Conservation (phyloP, 2,113 vertebrate genomes). For the Arvicanthis niloticus region DNA sequence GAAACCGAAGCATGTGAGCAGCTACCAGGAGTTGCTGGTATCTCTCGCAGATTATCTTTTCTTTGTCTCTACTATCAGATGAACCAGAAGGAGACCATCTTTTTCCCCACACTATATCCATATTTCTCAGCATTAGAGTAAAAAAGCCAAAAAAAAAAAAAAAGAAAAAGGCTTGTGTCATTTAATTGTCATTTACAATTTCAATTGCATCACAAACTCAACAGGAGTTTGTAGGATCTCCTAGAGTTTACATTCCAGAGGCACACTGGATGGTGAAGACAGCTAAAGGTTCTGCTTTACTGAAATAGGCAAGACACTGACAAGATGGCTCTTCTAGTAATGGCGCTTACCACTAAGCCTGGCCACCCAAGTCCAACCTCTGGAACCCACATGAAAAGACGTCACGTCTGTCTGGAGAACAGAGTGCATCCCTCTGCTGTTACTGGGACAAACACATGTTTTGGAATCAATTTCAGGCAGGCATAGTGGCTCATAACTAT, state of each 20-base stretch:
- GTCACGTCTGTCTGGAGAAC: not conserved
- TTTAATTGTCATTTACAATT: not conserved
- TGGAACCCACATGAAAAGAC: not conserved
- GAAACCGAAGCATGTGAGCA: not conserved
- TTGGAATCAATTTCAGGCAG: not conserved
- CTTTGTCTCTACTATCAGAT: not conserved
- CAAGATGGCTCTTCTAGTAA: not conserved
- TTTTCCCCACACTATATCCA: not conserved
- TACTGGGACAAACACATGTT: not conserved
- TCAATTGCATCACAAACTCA: not conserved
- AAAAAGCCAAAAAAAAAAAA: not conserved
- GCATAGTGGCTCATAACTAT: too few species aligned
- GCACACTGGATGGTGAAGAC: not conserved
- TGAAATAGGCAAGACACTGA: not conserved
- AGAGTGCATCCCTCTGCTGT: not conserved
- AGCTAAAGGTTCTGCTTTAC: not conserved
- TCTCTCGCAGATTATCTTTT: not conserved
- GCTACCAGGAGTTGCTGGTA: not conserved
- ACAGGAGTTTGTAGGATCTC: not conserved
- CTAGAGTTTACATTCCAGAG: not conserved
- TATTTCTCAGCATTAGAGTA: constrained; percentile 17
- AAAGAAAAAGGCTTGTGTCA: accelerated
- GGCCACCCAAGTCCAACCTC: too few species aligned
- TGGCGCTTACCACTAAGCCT: not conserved
- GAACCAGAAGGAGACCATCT: not conserved